Conservation (phyloP, 2,113 vertebrate species). For the Tachysurus vachellii region DNA sequence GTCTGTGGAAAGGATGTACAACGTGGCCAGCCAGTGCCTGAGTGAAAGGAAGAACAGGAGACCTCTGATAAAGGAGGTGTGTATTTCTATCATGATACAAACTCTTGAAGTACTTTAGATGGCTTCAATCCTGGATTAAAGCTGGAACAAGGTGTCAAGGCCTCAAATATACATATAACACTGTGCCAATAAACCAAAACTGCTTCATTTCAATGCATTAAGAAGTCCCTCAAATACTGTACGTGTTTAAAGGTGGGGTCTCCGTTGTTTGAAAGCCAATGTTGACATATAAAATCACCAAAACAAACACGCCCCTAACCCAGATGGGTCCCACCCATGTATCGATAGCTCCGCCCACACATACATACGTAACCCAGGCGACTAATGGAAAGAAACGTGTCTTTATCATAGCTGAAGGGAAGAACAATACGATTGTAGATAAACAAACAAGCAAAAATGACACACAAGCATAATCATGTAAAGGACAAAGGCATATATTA, state of each 20-base stretch:
- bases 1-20: conserved; percentile 79
- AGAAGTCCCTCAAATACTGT: neutral
- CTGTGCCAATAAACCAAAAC: neutral
- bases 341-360: too few relatives aligned
- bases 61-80: conserved; percentile 83
- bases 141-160: neutral
- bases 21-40: conserved; percentile 81
- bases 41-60: conserved; percentile 85
- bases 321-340: too few relatives aligned
- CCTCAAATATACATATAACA: neutral
- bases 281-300: too few relatives aligned
- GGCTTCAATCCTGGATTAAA: neutral
- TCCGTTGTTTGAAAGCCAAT: too few relatives aligned
- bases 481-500: too few relatives aligned
- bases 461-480: too few relatives aligned
- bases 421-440: too few relatives aligned
- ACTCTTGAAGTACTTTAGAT: neutral
- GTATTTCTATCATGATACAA: neutral
- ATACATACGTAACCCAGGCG: too few relatives aligned
- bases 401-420: too few relatives aligned
- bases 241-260: neutral
- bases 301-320: too few relatives aligned
- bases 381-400: too few relatives aligned
- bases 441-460: too few relatives aligned
- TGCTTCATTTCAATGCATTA: neutral